A percentile compares a stretch with the other conserved stretches of the same genome.
Conservation (phyloP, 2,797 vertebrate genomes). For the Spinibarbus caldwelli region DNA sequence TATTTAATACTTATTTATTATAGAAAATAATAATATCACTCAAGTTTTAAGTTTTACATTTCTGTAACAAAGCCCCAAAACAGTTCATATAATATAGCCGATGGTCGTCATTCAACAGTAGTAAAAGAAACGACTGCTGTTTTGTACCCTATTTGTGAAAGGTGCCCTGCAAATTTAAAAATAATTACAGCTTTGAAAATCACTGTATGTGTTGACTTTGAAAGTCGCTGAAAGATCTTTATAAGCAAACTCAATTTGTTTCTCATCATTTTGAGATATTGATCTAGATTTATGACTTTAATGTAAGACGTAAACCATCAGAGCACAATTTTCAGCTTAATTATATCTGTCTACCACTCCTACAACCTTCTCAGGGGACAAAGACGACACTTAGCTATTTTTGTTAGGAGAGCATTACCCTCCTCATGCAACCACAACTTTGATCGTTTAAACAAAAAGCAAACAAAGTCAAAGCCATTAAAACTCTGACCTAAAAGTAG, state of each 20-base stretch:
- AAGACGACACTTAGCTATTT: background rate
- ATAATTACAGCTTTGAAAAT: conserved; percentile 48
- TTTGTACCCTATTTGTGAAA: background rate
- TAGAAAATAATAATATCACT: background rate
- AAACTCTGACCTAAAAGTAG: conserved; percentile 7
- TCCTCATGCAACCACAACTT: background rate
- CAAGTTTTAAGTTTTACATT: background rate
- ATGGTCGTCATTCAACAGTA: background rate
- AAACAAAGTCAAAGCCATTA: conserved; percentile 28
- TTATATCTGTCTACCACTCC: conserved; percentile 65
- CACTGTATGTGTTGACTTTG: conserved; percentile 24
- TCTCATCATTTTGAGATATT: conserved; percentile 71
- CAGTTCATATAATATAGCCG: background rate
- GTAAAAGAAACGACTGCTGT: background rate
- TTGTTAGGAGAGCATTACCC: background rate
- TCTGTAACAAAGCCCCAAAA: background rate
- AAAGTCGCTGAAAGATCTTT: conserved; percentile 43
- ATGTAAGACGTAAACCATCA: conserved; percentile 69
- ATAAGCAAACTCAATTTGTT: conserved; percentile 69
- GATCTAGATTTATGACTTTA: conserved; percentile 67
- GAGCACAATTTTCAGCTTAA: conserved; percentile 70
- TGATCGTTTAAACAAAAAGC: background rate
- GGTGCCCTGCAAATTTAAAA: conserved; percentile 13
- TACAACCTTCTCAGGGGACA: conserved; percentile 42
- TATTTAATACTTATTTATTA: too few relatives aligned